Percentiles rank a stretch among this genome's conserved stretches.
Conservation (phyloP, 2,113 vertebrate genomes). For the Hemiprocne comata region DNA sequence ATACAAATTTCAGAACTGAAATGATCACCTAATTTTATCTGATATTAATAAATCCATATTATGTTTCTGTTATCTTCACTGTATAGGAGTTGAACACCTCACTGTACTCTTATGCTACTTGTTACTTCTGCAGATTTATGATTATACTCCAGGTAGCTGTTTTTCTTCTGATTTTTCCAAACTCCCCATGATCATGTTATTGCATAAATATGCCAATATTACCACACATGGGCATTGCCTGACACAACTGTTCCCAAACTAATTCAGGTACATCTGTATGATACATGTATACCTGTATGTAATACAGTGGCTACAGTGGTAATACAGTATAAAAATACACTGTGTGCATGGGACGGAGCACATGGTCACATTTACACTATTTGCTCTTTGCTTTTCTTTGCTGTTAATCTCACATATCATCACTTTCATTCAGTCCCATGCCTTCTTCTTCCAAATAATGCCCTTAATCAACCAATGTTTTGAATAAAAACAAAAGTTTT, state of each 20-base stretch:
- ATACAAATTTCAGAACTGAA: background rate
- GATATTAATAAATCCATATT: background rate
- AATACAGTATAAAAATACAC: background rate
- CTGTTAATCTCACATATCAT: background rate
- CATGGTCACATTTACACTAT: rapidly evolving
- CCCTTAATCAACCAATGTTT: background rate
- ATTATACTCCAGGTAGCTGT: background rate
- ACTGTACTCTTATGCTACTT: background rate
- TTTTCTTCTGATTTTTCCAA: background rate
- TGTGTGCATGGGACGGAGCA: background rate
- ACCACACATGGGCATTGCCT: background rate
- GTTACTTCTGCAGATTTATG: background rate
- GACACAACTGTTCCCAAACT: background rate
- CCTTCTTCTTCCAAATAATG: background rate
- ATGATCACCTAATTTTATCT: background rate
- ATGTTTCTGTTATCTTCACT: background rate
- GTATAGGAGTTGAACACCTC: background rate
- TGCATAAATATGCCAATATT: background rate
- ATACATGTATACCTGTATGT: background rate
- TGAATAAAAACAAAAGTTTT: background rate
- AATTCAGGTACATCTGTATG: background rate
- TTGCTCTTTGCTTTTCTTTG: background rate
- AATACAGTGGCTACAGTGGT: background rate
- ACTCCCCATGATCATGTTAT: background rate
- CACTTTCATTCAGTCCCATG: background rate